These are phyloP conservation scores for Neotoma lepida DNA, from an alignment of 2,113 vertebrate species.

Conservation along the genomic window DNA sequence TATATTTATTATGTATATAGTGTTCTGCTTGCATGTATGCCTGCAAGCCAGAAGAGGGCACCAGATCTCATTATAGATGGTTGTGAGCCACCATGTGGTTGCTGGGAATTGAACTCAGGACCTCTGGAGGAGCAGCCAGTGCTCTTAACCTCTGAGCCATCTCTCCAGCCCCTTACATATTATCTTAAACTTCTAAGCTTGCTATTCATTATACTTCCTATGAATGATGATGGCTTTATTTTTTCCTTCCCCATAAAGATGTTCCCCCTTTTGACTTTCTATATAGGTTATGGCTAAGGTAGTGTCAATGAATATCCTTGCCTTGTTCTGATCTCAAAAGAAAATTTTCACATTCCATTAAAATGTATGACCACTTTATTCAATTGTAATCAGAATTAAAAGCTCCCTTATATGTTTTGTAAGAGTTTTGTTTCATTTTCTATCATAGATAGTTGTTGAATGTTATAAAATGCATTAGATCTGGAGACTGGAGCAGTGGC, in stretches of 20 bases:
- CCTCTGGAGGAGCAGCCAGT: neutral
- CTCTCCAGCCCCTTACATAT: neutral
- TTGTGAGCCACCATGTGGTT: neutral
- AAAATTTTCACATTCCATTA: conserved; percentile 15
- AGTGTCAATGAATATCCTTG: neutral
- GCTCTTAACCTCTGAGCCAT: neutral
- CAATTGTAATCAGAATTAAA: neutral
- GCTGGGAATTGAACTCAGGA: neutral
- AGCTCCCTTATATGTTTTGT: neutral
- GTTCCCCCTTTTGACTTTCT: neutral
- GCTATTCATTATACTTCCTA: neutral
- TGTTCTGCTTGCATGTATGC: neutral
- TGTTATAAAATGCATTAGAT: neutral
- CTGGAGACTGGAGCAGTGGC: neutral
- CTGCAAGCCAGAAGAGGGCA: neutral
- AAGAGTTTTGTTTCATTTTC: neutral
- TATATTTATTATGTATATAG: neutral
- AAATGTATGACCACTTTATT: neutral
- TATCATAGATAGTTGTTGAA: neutral
- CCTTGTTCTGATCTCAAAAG: neutral
- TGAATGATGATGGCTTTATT: neutral
- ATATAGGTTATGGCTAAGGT: neutral
- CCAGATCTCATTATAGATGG: neutral
- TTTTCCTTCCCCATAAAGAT: neutral
- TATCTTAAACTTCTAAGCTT: neutral